Conservation (phyloP, 2,797 vertebrate genomes). For the Coreius guichenoti region DNA sequence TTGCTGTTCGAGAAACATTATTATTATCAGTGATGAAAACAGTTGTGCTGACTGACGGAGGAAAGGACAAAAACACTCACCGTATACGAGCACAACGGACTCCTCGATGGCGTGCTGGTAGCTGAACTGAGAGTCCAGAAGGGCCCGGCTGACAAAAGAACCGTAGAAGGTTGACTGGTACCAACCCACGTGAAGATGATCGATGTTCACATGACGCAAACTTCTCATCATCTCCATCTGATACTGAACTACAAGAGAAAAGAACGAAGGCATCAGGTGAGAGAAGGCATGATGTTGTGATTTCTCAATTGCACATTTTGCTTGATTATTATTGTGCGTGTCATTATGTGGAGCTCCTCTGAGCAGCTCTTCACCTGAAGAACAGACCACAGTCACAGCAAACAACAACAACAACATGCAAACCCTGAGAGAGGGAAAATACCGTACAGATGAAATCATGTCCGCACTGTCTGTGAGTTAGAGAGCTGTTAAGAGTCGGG, state of each 20-base stretch:
- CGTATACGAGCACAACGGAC: constrained; percentile 97
- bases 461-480: background rate
- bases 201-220: constrained; percentile 97
- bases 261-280: background rate
- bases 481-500: background rate
- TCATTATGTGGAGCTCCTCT: background rate
- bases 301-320: background rate
- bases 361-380: constrained; percentile 8
- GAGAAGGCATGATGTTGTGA: background rate
- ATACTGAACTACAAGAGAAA: constrained; percentile 88
- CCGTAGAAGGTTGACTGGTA: constrained; percentile 98
- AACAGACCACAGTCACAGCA: background rate
- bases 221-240: constrained; percentile 99
- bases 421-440: background rate
- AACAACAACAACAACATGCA: background rate
- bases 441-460: background rate
- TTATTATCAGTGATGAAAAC: background rate
- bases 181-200: constrained; percentile 99
- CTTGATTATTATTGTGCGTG: background rate
- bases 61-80: constrained; percentile 69
- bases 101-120: constrained; percentile 99
- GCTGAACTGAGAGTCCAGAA: constrained; percentile 98
- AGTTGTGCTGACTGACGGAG: no score
- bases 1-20: background rate
- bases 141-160: constrained; percentile 95